Evolutionary conservation across 2,797 vertebrate species (phyloP).

Genomic region (Spatula clypeata): DNA sequence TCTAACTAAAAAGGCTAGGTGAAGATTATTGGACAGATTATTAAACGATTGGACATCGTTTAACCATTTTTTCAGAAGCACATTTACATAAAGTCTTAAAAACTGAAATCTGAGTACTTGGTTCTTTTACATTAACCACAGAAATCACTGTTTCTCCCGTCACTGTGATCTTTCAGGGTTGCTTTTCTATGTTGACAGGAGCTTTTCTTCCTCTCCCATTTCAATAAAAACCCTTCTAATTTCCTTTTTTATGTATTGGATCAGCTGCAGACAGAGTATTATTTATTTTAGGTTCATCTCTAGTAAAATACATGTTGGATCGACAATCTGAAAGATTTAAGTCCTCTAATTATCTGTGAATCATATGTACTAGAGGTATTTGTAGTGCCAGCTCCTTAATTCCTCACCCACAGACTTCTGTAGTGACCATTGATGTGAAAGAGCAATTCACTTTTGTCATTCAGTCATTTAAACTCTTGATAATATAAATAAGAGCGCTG

Average conservation of each 20-base stretch:
- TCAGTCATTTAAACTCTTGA: background rate
- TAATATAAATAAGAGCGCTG: background rate
- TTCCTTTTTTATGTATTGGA: background rate
- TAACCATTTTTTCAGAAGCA: background rate
- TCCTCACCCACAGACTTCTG: background rate
- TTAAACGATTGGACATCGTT: too few species aligned
- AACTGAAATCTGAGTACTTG: background rate
- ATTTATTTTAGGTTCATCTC: background rate
- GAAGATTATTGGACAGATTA: background rate
- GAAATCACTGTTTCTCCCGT: background rate
- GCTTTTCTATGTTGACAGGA: background rate
- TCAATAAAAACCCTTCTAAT: background rate
- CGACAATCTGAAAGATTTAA: rapidly evolving
- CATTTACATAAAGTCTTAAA: background rate
- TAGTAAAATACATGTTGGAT: background rate
- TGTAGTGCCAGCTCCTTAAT: background rate
- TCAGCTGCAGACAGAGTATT: background rate
- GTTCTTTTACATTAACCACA: background rate
- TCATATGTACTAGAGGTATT: background rate
- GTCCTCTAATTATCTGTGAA: background rate
- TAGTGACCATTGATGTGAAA: background rate
- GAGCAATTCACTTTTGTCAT: background rate
- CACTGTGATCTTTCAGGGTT: background rate
- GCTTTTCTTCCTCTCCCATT: background rate
- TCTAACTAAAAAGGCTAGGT: background rate